Percentiles rank a stretch among this genome's conserved stretches.
Conservation (phyloP, 2,888 invertebrate species). For the Melanophora roralis region DNA sequence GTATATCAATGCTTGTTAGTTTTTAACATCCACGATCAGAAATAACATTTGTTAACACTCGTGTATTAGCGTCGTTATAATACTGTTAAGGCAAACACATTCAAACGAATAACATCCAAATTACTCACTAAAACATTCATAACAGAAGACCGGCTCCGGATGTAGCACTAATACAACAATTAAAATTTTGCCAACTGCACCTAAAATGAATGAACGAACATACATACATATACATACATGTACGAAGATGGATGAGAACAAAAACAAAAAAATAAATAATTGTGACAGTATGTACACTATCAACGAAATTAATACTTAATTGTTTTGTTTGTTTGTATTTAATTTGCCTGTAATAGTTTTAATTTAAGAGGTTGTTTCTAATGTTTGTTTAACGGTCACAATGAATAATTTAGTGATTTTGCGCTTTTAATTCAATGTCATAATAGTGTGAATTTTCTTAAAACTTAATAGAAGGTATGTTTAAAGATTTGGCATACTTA, state of each 20-base stretch:
- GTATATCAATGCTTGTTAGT: not conserved
- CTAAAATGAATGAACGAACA: not conserved
- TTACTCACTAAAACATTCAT: not conserved
- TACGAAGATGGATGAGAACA: too few species aligned
- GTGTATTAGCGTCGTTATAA: not conserved
- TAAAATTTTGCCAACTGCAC: not conserved
- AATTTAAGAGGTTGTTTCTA: slow-evolving; percentile 2
- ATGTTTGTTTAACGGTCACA: not conserved
- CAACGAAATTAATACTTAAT: too few species aligned
- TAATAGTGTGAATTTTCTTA: not conserved
- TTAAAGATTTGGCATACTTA: too few species aligned
- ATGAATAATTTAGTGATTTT: not conserved
- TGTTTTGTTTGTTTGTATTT: not conserved
- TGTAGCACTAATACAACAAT: slow-evolving; percentile 29
- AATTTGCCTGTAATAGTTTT: not conserved
- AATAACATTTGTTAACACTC: slow-evolving; percentile 26
- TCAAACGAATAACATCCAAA: not conserved
- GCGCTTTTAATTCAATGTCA: not conserved
- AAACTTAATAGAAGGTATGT: not conserved
- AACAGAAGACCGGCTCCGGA: slow-evolving; percentile 46
- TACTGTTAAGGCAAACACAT: slow-evolving; percentile 14
- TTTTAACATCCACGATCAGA: slow-evolving; percentile 6
- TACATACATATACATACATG: not conserved
- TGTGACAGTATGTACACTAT: too few species aligned
- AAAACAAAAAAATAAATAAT: not conserved